Conservation (phyloP, 1,140 invertebrate species). For the Marisa cornuarietis region DNA sequence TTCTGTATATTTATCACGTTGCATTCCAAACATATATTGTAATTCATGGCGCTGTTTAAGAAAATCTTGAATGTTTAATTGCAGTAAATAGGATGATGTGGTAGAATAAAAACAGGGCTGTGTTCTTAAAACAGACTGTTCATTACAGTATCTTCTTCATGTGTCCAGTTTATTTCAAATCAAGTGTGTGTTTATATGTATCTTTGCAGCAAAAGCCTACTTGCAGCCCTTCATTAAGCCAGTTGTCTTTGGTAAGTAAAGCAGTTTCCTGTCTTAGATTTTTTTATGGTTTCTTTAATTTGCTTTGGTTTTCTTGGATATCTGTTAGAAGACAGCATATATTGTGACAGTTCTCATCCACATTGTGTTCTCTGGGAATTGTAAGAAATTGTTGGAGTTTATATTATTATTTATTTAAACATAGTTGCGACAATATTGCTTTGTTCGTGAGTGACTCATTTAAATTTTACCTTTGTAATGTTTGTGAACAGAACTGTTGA, state of each 20-base stretch:
- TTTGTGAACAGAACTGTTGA: slow-evolving; percentile 77
- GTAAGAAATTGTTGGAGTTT: too few relatives aligned
- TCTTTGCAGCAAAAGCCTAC: slow-evolving; percentile 74
- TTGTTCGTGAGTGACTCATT: too few relatives aligned
- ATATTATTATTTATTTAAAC: neutral
- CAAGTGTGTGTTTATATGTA: slow-evolving; percentile 35
- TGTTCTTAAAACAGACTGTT: neutral
- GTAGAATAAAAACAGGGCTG: neutral
- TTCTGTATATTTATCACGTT: neutral
- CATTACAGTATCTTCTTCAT: neutral
- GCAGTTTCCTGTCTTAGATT: slow-evolving; percentile 3
- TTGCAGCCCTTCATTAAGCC: slow-evolving; percentile 80
- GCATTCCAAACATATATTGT: neutral
- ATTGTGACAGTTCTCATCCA: too few relatives aligned
- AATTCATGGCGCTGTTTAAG: neutral
- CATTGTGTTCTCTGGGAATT: too few relatives aligned
- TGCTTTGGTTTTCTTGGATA: too few relatives aligned
- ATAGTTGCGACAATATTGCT: neutral
- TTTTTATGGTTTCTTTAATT: too few relatives aligned
- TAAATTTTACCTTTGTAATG: neutral
- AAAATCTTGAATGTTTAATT: neutral
- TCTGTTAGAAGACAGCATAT: too few relatives aligned
- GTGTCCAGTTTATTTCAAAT: neutral
- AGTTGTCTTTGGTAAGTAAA: slow-evolving; percentile 61
- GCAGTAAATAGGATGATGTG: neutral